A percentile compares a stretch with the other conserved stretches of the same genome.
These are phyloP conservation scores for Imbricaverruca yamaguchii DNA, from an alignment of 2,888 invertebrate genomes.

Conservation along the genomic window DNA sequence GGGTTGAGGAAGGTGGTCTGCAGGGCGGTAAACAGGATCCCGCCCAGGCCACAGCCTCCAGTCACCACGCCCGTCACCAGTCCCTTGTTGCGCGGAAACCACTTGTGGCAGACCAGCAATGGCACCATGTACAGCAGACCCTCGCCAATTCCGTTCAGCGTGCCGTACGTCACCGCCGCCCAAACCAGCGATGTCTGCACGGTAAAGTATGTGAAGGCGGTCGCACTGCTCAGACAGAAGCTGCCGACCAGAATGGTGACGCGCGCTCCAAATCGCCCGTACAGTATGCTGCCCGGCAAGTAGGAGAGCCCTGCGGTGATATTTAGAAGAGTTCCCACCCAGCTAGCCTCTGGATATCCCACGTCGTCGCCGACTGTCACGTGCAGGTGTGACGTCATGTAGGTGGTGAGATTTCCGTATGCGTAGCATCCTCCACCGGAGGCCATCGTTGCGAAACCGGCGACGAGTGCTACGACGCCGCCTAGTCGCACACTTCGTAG, in stretches of 20 bases:
- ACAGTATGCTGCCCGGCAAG: not conserved
- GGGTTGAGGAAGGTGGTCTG: conserved; percentile 43
- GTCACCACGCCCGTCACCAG: conserved; percentile 41
- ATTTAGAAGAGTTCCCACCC: not conserved
- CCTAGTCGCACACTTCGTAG: no score
- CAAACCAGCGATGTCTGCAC: conserved; percentile 35
- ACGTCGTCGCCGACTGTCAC: no score
- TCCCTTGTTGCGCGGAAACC: conserved; percentile 41
- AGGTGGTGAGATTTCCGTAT: no score
- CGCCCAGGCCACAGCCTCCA: conserved; percentile 42
- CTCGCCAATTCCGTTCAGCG: conserved; percentile 37
- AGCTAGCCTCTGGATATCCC: not conserved
- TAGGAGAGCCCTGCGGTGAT: not conserved
- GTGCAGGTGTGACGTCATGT: no score
- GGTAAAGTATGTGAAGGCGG: conserved; percentile 37
- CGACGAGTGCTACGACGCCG: no score
- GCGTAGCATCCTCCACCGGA: no score
- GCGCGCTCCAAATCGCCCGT: not conserved
- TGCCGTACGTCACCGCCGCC: conserved; percentile 38
- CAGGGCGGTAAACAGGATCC: conserved; percentile 41
- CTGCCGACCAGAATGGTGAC: conserved; percentile 20
- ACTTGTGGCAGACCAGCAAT: conserved; percentile 39
- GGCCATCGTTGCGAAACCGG: no score
- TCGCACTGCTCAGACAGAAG: conserved; percentile 35
- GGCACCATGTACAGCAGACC: conserved; percentile 39